phyloP scores from a whole-genome alignment of 2,888 invertebrate genomes.

The Strigamia transsilvanica region DNA sequence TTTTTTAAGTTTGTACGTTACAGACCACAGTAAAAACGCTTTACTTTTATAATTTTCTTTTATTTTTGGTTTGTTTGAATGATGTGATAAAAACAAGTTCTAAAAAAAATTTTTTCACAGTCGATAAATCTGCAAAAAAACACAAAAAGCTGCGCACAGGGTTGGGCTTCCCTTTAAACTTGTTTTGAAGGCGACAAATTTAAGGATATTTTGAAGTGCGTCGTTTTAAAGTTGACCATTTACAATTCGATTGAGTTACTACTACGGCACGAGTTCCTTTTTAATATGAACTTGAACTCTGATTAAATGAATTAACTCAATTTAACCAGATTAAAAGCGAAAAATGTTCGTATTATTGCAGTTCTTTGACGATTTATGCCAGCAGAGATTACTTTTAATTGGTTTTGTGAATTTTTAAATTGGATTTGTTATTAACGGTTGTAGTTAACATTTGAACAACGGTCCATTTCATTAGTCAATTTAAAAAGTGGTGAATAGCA shows the following conservation, averaged over 20 bases:
- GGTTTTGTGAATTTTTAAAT: neutral
- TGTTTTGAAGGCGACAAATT: neutral
- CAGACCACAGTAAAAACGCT: neutral
- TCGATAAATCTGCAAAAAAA: neutral
- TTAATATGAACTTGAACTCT: neutral
- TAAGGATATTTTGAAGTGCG: neutral
- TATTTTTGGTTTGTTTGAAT: neutral
- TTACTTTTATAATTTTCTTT: conserved; percentile 5
- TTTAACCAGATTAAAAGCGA: neutral
- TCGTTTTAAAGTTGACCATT: neutral
- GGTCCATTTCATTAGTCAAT: no score
- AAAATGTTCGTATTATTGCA: neutral
- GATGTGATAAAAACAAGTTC: conserved; percentile 26
- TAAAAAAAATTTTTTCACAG: neutral
- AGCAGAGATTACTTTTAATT: neutral
- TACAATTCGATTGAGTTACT: neutral
- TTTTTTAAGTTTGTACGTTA: neutral
- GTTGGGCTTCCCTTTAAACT: conserved; percentile 10
- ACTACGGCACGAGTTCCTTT: neutral
- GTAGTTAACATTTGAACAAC: neutral
- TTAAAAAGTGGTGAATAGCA: no score
- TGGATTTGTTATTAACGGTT: neutral
- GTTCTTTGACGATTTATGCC: neutral
- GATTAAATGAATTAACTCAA: conserved; percentile 4
- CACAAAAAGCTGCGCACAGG: neutral